Percentiles rank a stretch among this genome's conserved stretches.
Evolutionary conservation across 2,113 vertebrate genomes (phyloP).

Genomic region (Corynorhinus townsendii): DNA sequence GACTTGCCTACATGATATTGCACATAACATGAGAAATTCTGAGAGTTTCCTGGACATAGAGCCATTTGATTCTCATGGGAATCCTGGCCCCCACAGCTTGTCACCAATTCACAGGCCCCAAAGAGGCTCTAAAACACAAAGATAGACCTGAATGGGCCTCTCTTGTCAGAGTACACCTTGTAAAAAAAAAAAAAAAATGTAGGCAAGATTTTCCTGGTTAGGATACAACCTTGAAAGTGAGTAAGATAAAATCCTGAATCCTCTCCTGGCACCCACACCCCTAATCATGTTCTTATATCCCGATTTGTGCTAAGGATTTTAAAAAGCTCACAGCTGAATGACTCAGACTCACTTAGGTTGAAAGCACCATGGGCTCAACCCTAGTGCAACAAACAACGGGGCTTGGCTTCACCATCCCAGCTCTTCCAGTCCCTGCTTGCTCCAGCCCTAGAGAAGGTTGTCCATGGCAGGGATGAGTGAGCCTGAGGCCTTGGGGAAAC

Average conservation of each 20-base stretch:
- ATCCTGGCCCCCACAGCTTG: neutral
- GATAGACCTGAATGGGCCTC: neutral
- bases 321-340: constrained; percentile 62
- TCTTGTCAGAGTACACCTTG: neutral
- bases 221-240: neutral
- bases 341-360: constrained; percentile 44
- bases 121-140: neutral
- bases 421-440: neutral
- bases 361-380: constrained; percentile 49
- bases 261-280: neutral
- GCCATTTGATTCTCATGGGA: neutral
- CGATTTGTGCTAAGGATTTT: constrained; percentile 8
- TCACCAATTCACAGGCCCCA: neutral
- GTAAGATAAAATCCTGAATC: neutral
- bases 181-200: neutral
- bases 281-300: neutral
- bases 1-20: neutral
- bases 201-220: neutral
- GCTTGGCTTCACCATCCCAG: neutral
- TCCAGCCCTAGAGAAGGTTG: neutral
- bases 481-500: neutral
- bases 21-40: neutral
- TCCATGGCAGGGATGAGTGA: neutral
- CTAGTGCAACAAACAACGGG: neutral
- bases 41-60: neutral